Evolutionary conservation across 2,113 vertebrate genomes (phyloP), one percentile per base, ranked within the genome.

Genomic region (Prunella fulvescens): DNA sequence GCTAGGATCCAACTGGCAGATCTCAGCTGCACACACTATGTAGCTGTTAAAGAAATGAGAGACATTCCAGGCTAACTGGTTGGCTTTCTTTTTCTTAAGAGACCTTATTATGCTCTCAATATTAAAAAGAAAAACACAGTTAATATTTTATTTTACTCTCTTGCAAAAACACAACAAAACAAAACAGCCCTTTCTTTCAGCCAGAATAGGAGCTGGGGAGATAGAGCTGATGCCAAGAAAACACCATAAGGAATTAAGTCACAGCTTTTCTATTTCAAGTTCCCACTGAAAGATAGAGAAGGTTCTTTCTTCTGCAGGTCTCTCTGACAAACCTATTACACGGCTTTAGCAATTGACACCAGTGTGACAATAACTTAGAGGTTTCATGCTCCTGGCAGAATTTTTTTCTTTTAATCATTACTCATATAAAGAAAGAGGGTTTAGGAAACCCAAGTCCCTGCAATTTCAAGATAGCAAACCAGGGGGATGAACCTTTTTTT

Each of bases 41-140:
- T 94, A 94, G 82, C 92, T 95, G 95, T 90, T 94, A 86, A 53
- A 96, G 92, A 95, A 94, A 96, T 78, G 90, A 96, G 94, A 95
- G 88, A 84, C 35, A 19, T 90, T 87, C 72, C 86, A 90, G 92
- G 61, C 90, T 95, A 76, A 92, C 90, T 84, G 82, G 81, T 84
- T 83, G 80, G 76, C n/a, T 90, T 95, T 90, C 93, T 80, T 90
- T 91, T 85, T 82, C 90, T 83, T 92, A 92, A 90, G 94, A 3
- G 37, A 93, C 85, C 79, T 96, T 86, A 86, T 88, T 96, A 94
- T 64, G 82, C 61, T 95, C 65, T 61, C 79, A 81, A 64, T 96
- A 95, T 93, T 90, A 88, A 90, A 90, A 92, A 91, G 84, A 77
- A 91, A 96, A 96, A 93, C 65, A 93, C 67, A 67, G 88, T 67